Percentiles rank a stretch among this genome's conserved stretches.
These are phyloP conservation scores for Mustela nigripes DNA, from an alignment of 2,113 vertebrate species.

Conservation along the genomic window DNA sequence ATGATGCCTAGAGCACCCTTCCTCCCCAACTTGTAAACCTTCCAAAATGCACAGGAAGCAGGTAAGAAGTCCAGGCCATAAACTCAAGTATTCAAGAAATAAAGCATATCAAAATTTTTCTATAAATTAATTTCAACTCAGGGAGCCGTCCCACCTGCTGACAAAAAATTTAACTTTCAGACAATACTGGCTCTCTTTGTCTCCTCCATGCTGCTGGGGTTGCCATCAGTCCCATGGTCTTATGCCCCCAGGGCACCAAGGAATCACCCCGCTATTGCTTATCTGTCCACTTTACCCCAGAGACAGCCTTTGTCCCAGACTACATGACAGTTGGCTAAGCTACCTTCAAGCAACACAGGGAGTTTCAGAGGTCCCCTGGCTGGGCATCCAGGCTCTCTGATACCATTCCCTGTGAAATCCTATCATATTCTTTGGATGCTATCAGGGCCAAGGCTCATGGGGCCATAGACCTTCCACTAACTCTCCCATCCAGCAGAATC, in stretches of 20 bases:
- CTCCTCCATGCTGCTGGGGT: neutral
- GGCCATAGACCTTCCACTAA: neutral
- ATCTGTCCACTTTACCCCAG: neutral
- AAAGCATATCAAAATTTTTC: neutral
- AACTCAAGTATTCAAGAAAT: neutral
- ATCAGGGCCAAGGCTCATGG: neutral
- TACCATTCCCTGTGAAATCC: neutral
- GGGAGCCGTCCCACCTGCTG: neutral
- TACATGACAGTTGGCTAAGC: neutral
- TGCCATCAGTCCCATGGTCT: neutral
- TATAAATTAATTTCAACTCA: neutral
- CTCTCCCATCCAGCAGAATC: neutral
- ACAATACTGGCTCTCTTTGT: neutral
- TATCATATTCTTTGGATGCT: neutral
- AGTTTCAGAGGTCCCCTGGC: neutral
- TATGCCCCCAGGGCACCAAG: too few species aligned
- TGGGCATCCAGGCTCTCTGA: neutral
- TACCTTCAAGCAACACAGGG: neutral
- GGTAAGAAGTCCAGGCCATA: neutral
- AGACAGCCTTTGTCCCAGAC: neutral
- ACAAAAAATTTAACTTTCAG: slow-evolving; percentile 12
- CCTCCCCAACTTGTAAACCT: neutral
- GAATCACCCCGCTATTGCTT: neutral
- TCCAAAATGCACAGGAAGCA: neutral
- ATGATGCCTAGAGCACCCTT: neutral